phyloP scores from a whole-genome alignment of 2,113 vertebrate species.

The Rhadina sibilatrix region DNA sequence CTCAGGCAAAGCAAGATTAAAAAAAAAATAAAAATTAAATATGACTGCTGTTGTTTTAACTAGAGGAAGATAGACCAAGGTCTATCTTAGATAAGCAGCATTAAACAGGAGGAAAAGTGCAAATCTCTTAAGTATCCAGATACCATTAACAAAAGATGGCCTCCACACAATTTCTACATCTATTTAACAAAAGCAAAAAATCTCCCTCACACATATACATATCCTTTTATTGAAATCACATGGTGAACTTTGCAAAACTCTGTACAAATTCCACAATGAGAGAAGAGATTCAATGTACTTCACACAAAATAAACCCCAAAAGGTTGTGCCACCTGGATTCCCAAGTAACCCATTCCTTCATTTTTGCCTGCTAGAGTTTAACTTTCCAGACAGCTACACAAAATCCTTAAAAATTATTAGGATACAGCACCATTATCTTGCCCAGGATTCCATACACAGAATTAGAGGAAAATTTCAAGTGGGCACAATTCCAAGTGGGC shows the following conservation, averaged over 20 bases:
- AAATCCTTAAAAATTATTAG: slow-evolving; percentile 37
- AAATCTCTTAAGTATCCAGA: neutral
- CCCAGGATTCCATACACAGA: neutral
- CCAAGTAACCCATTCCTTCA: neutral
- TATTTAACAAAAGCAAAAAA: neutral
- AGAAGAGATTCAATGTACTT: neutral
- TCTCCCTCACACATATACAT: neutral
- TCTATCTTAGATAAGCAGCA: neutral
- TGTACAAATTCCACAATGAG: neutral
- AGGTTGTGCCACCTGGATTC: slow-evolving; percentile 44
- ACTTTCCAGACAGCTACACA: neutral
- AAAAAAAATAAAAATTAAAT: neutral
- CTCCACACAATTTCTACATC: neutral
- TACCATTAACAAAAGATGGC: neutral
- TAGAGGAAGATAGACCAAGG: neutral
- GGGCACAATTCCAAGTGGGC: slow-evolving; percentile 29
- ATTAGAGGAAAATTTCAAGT: slow-evolving; percentile 26
- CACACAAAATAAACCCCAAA: neutral
- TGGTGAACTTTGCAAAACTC: slow-evolving; percentile 5
- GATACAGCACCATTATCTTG: neutral
- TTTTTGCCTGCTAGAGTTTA: neutral
- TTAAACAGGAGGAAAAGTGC: neutral
- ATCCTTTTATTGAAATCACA: slow-evolving; percentile 42
- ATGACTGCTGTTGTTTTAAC: neutral
- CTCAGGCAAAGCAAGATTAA: neutral